Evolutionary conservation across 37 sponge, comb jelly and placozoan genomes (phyloP).

Genomic region (Oopsacas minuta): DNA sequence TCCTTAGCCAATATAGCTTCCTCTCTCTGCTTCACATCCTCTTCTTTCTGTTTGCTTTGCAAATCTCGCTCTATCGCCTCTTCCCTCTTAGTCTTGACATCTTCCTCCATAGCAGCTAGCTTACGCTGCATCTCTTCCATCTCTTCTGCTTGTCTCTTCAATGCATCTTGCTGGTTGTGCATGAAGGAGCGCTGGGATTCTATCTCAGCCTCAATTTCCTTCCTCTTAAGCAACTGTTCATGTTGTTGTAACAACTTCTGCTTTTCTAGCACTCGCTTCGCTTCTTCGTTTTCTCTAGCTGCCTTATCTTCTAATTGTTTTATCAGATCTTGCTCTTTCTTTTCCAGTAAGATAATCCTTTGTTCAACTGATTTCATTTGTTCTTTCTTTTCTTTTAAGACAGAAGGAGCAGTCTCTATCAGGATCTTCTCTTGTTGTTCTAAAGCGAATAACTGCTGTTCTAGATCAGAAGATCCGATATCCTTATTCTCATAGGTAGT

Average conservation of each 20-base stretch:
- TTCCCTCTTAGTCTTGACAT: not conserved
- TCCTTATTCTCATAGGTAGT: not conserved
- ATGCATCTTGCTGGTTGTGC: not conserved
- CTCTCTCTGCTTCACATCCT: not conserved
- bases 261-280: constrained; percentile 2
- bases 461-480: not conserved
- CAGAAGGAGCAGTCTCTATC: constrained; percentile 3
- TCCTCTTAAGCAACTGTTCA: constrained; percentile 1
- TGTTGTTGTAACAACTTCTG: constrained; percentile 13
- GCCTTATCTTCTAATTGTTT: not conserved
- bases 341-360: not conserved
- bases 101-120: not conserved
- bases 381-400: not conserved
- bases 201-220: not conserved
- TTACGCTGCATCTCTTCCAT: constrained; percentile 8
- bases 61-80: not conserved
- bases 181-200: not conserved
- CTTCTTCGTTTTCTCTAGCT: not conserved
- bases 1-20: not conserved
- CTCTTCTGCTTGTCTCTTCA: not conserved
- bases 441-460: not conserved
- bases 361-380: not conserved
- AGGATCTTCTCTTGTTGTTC: constrained; percentile 6
- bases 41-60: not conserved
- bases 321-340: not conserved